These are phyloP conservation scores for Amazona ochrocephala DNA, from an alignment of 2,797 vertebrate species.

Conservation along the genomic window DNA sequence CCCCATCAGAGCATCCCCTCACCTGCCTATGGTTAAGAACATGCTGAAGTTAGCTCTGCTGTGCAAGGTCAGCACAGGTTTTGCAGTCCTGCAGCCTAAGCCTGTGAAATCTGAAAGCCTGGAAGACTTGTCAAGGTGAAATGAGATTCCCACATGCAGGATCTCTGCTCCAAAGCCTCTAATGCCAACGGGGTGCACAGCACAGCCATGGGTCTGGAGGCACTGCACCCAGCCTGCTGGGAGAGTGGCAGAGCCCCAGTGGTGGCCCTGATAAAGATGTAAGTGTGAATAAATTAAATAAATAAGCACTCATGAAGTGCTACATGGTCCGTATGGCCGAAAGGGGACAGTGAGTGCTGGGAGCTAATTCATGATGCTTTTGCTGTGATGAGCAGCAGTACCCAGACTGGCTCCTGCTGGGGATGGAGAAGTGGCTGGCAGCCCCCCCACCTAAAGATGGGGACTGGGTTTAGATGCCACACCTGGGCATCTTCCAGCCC, in stretches of 20 bases:
- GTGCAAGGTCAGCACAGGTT: not conserved
- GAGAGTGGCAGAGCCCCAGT: not conserved
- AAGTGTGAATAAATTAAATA: not conserved
- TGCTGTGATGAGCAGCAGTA: rapidly evolving
- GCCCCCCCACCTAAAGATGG: not conserved
- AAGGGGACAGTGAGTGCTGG: not conserved
- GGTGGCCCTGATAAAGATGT: not conserved
- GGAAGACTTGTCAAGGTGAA: not conserved
- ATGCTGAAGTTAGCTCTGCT: not conserved
- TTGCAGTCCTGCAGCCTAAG: not conserved
- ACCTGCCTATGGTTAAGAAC: rapidly evolving
- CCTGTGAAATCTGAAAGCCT: not conserved
- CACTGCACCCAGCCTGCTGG: not conserved
- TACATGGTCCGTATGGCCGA: not conserved
- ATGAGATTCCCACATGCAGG: not conserved
- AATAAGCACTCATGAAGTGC: not conserved
- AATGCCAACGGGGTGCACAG: not conserved
- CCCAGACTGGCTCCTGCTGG: not conserved
- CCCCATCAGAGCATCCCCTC: rapidly evolving
- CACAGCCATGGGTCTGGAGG: not conserved
- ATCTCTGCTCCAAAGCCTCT: not conserved
- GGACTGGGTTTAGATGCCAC: not conserved
- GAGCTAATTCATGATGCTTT: not conserved
- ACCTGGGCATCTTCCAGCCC: not conserved
- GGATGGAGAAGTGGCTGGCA: not conserved